Conservation (phyloP, 2,888 invertebrate genomes). For the Eucera pruinosa region DNA sequence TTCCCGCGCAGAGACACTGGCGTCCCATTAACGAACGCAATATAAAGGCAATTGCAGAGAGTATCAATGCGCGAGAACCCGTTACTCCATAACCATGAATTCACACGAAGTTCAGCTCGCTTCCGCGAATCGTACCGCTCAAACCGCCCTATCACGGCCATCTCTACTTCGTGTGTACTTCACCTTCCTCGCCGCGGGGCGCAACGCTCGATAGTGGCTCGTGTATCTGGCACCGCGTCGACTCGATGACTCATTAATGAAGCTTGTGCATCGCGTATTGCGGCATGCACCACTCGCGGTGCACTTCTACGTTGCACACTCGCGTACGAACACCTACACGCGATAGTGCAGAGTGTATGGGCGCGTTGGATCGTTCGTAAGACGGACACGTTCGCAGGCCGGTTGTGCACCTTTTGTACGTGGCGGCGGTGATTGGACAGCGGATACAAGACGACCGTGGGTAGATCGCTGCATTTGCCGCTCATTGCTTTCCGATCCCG, state of each 20-base stretch:
- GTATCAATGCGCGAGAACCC: conserved; percentile 27
- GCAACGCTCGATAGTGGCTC: conserved; percentile 58
- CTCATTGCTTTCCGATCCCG: conserved; percentile 57
- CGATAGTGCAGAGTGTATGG: background rate
- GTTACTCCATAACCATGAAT: conserved; percentile 38
- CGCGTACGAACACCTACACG: conserved; percentile 30
- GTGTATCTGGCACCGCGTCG: conserved; percentile 61
- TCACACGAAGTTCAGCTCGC: conserved; percentile 28
- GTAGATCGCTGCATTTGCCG: conserved; percentile 55
- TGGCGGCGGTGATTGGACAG: conserved; percentile 56
- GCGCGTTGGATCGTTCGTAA: conserved; percentile 33
- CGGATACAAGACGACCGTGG: conserved; percentile 58
- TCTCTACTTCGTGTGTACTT: conserved; percentile 31
- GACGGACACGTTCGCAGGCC: conserved; percentile 54
- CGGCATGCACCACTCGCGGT: conserved; percentile 65
- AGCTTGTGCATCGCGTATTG: conserved; percentile 71
- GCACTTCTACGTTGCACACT: conserved; percentile 28
- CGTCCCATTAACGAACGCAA: conserved; percentile 11
- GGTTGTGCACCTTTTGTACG: conserved; percentile 55
- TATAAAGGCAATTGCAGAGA: conserved; percentile 8
- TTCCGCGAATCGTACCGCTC: conserved; percentile 32
- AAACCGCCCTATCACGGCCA: conserved; percentile 27
- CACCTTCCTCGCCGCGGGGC: conserved; percentile 31
- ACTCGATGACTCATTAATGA: conserved; percentile 76
- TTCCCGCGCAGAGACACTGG: background rate